These are phyloP conservation scores for Phylloscopus trochilus DNA, from an alignment of 2,113 vertebrate species.

Conservation along the genomic window DNA sequence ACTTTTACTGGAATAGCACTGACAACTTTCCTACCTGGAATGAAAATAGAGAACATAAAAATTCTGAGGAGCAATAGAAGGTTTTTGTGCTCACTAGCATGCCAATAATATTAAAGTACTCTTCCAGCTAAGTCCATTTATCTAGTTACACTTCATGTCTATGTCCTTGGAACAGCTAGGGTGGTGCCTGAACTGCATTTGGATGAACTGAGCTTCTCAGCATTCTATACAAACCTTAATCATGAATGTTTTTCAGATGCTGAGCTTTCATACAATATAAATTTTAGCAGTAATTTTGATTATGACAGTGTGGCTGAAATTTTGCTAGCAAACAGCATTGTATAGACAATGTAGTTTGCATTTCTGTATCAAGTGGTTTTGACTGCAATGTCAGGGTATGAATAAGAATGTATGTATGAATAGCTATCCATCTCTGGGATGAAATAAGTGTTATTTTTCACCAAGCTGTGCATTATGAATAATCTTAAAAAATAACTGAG, in stretches of 20 bases:
- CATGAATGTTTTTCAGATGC: background rate
- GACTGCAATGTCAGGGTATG: background rate
- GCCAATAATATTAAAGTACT: background rate
- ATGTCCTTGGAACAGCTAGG: background rate
- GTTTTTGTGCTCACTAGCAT: background rate
- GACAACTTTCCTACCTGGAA: background rate
- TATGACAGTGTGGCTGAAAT: background rate
- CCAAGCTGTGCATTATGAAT: background rate
- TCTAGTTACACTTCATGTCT: background rate
- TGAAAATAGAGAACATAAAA: background rate
- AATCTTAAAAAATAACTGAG: conserved; percentile 24
- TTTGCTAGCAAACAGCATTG: background rate
- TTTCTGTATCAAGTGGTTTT: conserved; percentile 25
- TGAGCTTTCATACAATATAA: background rate
- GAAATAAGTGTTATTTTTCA: background rate
- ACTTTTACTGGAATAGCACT: background rate
- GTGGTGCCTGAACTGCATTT: background rate
- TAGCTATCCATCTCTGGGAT: conserved; percentile 3
- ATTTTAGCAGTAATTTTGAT: conserved; percentile 1
- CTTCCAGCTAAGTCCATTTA: background rate
- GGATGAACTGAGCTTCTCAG: background rate
- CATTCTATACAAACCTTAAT: background rate
- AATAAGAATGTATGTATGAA: background rate
- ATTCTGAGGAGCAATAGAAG: background rate
- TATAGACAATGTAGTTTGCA: background rate